Conservation (phyloP, 2,797 vertebrate species). For the Enteromius radiatus region DNA sequence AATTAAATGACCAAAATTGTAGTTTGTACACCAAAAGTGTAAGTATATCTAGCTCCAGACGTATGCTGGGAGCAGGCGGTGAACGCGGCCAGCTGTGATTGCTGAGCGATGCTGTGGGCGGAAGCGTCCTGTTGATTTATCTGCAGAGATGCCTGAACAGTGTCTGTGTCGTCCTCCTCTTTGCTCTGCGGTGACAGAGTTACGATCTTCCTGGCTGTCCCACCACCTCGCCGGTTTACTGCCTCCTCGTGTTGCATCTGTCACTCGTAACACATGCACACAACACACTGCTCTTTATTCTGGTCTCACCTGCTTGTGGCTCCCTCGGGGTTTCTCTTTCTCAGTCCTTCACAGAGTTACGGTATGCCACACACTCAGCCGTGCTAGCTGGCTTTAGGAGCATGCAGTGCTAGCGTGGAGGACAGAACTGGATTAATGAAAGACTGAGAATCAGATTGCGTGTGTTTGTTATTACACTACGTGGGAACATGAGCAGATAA, state of each 20-base stretch:
- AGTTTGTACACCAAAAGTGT: too few species aligned
- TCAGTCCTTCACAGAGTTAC: too few species aligned
- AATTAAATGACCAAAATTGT: neutral
- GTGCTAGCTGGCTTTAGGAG: conserved; percentile 34
- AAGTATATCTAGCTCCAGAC: too few species aligned
- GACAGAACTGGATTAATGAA: conserved; percentile 7
- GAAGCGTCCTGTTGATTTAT: conserved; percentile 41
- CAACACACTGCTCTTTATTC: conserved; percentile 46
- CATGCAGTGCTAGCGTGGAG: neutral
- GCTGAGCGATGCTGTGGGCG: neutral
- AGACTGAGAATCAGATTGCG: neutral
- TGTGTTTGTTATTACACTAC: conserved; percentile 52
- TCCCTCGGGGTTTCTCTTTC: conserved; percentile 64
- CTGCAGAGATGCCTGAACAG: conserved; percentile 49
- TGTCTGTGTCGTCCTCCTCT: conserved; percentile 26
- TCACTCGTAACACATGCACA: conserved; percentile 43
- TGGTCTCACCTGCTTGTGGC: conserved; percentile 65
- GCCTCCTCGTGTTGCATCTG: conserved; percentile 57
- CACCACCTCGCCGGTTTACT: conserved; percentile 36
- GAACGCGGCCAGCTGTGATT: conserved; percentile 16
- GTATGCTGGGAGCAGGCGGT: too few species aligned
- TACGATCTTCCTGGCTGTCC: conserved; percentile 53
- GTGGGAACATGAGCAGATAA: neutral
- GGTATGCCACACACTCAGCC: neutral
- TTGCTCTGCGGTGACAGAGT: conserved; percentile 55